phyloP scores from a whole-genome alignment of 1,140 invertebrate species.

The Drosophila rhopaloa region DNA sequence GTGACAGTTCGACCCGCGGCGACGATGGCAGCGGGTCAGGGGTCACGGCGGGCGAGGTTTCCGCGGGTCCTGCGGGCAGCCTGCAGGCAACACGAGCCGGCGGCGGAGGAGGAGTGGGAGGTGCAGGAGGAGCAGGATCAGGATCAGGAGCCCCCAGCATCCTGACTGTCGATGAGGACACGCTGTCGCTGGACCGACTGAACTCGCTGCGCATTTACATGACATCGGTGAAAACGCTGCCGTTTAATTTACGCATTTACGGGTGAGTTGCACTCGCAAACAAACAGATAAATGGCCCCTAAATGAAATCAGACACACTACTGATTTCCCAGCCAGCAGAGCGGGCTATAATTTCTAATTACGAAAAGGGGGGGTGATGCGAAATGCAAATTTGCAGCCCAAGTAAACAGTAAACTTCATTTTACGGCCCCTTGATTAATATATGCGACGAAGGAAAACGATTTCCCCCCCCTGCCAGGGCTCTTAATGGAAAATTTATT shows the following conservation, averaged over 20 bases:
- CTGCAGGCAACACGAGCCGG: slow-evolving; percentile 45
- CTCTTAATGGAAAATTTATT: slow-evolving; percentile 79
- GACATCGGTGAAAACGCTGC: slow-evolving; percentile 83
- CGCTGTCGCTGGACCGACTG: slow-evolving; percentile 78
- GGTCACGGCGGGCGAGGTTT: slow-evolving; percentile 10
- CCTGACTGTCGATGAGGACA: slow-evolving; percentile 80
- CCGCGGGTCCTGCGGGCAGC: slow-evolving; percentile 41
- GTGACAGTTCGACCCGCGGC: slow-evolving; percentile 65
- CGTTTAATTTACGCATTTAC: slow-evolving; percentile 84
- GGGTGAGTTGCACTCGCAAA: slow-evolving; percentile 72
- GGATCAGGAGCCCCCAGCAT: slow-evolving; percentile 54
- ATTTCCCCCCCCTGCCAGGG: slow-evolving; percentile 26
- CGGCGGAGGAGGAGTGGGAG: slow-evolving; percentile 17
- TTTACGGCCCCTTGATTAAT: slow-evolving; percentile 72
- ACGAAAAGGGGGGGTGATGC: slow-evolving; percentile 21
- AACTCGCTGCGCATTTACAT: slow-evolving; percentile 84
- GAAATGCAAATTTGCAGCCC: slow-evolving; percentile 57
- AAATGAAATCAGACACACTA: slow-evolving; percentile 35
- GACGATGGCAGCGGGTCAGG: slow-evolving; percentile 34
- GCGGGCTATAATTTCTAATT: slow-evolving; percentile 67
- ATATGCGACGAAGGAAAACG: slow-evolving; percentile 34
- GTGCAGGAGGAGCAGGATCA: slow-evolving; percentile 3
- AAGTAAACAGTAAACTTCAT: slow-evolving; percentile 58
- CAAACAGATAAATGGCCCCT: slow-evolving; percentile 13
- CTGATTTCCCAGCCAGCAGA: slow-evolving; percentile 2